Evolutionary conservation across 2,797 vertebrate species (phyloP).

Genomic region (Sebastes iracundus): DNA sequence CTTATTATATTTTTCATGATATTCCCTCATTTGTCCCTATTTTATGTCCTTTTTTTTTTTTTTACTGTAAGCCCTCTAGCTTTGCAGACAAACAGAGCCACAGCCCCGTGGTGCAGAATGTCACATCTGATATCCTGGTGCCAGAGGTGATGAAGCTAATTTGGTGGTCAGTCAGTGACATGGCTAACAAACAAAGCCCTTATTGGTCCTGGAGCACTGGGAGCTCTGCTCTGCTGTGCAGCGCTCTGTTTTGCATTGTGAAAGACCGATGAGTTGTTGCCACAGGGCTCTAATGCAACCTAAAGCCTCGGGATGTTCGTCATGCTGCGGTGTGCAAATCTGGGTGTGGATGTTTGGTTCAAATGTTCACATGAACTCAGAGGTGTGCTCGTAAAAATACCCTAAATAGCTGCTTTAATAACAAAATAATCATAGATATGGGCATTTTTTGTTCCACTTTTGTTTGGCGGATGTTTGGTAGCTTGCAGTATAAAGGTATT

Average conservation of each 20-base stretch:
- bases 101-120: conserved; percentile 70
- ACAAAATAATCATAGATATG: neutral
- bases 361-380: conserved; percentile 31
- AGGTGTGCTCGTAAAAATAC: neutral
- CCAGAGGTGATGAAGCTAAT: conserved; percentile 84
- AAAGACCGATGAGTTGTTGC: conserved; percentile 59
- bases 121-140: conserved; percentile 79
- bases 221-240: conserved; percentile 49
- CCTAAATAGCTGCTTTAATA: neutral
- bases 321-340: conserved; percentile 43
- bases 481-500: neutral
- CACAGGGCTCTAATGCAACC: conserved; percentile 51
- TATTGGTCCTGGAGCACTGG: conserved; percentile 72
- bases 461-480: neutral
- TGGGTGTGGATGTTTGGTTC: conserved; percentile 40
- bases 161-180: conserved; percentile 81
- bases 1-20: conserved; percentile 38
- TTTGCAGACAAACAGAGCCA: conserved; percentile 60
- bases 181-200: conserved; percentile 80
- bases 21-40: conserved; percentile 38
- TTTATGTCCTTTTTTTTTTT: conserved; percentile 26
- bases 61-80: conserved; percentile 22
- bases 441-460: neutral
- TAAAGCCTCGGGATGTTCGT: conserved; percentile 47
- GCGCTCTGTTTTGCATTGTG: conserved; percentile 53